A percentile compares a stretch with the other conserved stretches of the same genome.
These are phyloP conservation scores for Apteryx mantelli DNA, from an alignment of 2,113 vertebrate genomes.

Conservation along the genomic window DNA sequence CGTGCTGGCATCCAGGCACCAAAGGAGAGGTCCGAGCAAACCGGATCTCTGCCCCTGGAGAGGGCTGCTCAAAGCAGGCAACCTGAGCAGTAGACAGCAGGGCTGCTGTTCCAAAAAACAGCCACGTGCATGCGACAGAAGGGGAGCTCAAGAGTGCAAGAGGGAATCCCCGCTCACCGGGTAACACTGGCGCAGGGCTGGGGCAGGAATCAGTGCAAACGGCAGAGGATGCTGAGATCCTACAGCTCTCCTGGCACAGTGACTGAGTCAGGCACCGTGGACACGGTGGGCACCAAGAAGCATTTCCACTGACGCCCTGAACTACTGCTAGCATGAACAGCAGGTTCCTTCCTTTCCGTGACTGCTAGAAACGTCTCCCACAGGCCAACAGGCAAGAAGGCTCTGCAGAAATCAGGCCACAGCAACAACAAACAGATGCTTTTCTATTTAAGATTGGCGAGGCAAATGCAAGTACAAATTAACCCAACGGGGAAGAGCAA, in stretches of 20 bases:
- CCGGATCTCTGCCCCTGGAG: not conserved
- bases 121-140: too few species aligned
- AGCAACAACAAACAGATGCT: not conserved
- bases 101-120: too few species aligned
- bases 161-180: too few species aligned
- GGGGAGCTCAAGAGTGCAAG: too few species aligned
- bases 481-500: too few species aligned
- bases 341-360: not conserved
- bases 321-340: not conserved
- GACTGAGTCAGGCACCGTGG: not conserved
- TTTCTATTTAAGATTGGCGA: not conserved
- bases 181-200: not conserved
- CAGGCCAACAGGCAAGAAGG: not conserved
- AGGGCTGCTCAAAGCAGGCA: not conserved
- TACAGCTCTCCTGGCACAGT: rapidly evolving
- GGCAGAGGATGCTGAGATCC: not conserved
- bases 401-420: not conserved
- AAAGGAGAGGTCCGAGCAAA: not conserved
- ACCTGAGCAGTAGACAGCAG: too few species aligned
- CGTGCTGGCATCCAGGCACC: not conserved
- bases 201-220: not conserved
- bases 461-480: rapidly evolving
- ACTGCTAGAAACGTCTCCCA: not conserved
- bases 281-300: too few species aligned
- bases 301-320: rapidly evolving